Evolutionary conservation across 2,888 invertebrate genomes (phyloP).

Genomic region (Conistra vaccinii): DNA sequence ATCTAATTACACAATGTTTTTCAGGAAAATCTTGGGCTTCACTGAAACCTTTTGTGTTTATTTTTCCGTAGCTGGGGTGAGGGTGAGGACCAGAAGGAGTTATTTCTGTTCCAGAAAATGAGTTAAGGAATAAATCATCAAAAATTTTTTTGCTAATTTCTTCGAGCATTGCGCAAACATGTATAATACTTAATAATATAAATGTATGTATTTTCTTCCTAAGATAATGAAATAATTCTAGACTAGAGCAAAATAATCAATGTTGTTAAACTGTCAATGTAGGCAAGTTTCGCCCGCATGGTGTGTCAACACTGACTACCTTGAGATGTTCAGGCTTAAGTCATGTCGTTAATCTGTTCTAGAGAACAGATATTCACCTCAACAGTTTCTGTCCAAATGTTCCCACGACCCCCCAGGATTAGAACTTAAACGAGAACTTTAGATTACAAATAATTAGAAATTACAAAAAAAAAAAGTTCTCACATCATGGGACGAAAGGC

Average conservation of each 20-base stretch:
- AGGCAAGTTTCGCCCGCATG: conserved; percentile 25
- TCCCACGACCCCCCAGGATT: not conserved
- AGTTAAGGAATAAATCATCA: not conserved
- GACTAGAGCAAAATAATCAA: not conserved
- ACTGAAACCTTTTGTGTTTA: not conserved
- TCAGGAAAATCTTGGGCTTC: not conserved
- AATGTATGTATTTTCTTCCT: not conserved
- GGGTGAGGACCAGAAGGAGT: not conserved
- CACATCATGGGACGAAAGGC: conserved; percentile 87
- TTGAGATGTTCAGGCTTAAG: conserved; percentile 19
- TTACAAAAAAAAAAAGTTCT: conserved; percentile 3
- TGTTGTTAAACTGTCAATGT: not conserved
- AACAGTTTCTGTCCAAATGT: not conserved
- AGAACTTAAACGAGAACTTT: not conserved
- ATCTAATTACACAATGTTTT: not conserved
- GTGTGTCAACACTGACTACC: not conserved
- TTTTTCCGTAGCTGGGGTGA: not conserved
- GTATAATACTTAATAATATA: not conserved
- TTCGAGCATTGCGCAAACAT: too few relatives aligned
- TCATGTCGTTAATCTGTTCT: not conserved
- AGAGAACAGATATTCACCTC: conserved; percentile 11
- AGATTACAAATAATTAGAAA: conserved; percentile 6
- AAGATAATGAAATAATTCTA: not conserved
- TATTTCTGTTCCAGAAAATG: not conserved
- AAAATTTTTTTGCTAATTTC: not conserved